phyloP scores from a whole-genome alignment of 1,140 invertebrate species.

The Andricus grossulariae region DNA sequence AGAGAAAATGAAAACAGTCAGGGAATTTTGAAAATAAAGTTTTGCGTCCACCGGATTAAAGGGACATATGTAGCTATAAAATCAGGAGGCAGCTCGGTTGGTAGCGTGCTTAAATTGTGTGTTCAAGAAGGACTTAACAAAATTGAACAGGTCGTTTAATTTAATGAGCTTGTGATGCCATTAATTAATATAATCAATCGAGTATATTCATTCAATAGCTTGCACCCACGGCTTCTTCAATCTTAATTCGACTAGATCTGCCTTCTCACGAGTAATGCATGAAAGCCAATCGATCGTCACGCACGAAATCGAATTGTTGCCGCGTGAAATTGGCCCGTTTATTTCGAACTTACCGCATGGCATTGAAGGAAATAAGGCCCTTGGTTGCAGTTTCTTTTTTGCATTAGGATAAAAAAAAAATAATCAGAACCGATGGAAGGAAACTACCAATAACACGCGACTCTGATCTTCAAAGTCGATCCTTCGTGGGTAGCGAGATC shows the following conservation, averaged over 20 bases:
- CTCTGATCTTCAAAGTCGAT: neutral
- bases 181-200: neutral
- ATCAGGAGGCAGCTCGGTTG: too few relatives aligned
- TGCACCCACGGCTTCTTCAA: constrained; percentile 6
- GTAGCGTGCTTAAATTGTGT: too few relatives aligned
- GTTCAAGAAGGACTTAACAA: neutral
- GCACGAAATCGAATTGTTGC: constrained; percentile 36
- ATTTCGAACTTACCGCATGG: constrained; percentile 24
- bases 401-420: constrained; percentile 6
- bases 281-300: constrained; percentile 29
- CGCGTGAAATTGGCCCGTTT: constrained; percentile 36
- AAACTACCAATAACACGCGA: neutral
- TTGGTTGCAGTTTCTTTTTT: constrained; percentile 9
- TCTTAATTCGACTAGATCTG: neutral
- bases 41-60: too few relatives aligned
- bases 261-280: constrained; percentile 26
- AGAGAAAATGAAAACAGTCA: too few relatives aligned
- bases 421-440: neutral
- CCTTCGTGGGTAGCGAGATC: neutral
- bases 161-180: neutral
- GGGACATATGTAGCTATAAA: too few relatives aligned
- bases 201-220: neutral
- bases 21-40: too few relatives aligned
- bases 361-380: constrained; percentile 1
- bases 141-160: neutral